These are phyloP conservation scores for Cygnus buccinator DNA, from an alignment of 2,113 vertebrate genomes.

Conservation along the genomic window DNA sequence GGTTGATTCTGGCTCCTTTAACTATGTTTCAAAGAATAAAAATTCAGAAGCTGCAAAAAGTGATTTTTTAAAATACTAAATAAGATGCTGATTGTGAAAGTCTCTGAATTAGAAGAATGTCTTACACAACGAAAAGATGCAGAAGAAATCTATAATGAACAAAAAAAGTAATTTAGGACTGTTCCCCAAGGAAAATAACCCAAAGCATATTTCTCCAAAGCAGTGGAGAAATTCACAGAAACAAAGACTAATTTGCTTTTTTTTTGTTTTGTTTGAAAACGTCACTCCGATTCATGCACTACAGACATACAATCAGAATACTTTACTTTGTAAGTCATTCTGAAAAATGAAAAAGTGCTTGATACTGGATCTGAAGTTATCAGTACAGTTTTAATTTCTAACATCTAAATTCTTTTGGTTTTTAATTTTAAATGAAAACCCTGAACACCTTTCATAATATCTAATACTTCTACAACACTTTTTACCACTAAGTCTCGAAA, in stretches of 20 bases:
- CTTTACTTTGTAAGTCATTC: not conserved
- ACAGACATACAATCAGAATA: not conserved
- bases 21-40: not conserved
- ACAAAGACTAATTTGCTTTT: not conserved
- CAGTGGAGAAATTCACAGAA: not conserved
- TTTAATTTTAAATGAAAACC: not conserved
- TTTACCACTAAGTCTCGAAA: not conserved
- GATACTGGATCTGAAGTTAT: not conserved
- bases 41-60: not conserved
- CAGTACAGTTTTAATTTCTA: not conserved
- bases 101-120: not conserved
- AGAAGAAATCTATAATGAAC: conserved; percentile 35
- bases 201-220: not conserved
- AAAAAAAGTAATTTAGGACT: conserved; percentile 16
- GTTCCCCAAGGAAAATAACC: not conserved
- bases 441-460: not conserved
- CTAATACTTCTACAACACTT: not conserved
- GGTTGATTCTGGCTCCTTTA: not conserved
- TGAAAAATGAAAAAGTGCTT: not conserved
- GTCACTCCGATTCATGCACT: not conserved
- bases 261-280: not conserved
- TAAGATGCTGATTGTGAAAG: conserved; percentile 16
- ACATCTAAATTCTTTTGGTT: not conserved
- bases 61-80: not conserved
- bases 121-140: not conserved